Conservation (phyloP, 30 jellyfish, hydroid and myxozoan genomes). For the Chrysaora quinquecirrha region DNA sequence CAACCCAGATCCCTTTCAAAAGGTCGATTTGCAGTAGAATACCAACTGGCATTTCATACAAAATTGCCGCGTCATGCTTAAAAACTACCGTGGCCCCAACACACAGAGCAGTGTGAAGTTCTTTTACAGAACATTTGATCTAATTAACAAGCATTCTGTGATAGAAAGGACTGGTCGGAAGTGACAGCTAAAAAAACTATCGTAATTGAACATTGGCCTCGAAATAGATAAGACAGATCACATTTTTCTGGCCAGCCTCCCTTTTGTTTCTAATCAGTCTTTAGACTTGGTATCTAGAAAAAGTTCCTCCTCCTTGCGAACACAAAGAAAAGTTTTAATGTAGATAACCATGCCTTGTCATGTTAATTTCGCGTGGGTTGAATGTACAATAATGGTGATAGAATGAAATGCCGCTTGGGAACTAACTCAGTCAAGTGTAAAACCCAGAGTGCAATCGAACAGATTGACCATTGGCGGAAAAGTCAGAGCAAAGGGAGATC, state of each 20-base stretch:
- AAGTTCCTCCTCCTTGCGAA: slow-evolving; percentile 19
- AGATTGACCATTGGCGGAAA: neutral
- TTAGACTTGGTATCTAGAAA: neutral
- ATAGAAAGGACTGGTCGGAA: neutral
- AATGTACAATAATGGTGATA: neutral
- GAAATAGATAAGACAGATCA: slow-evolving; percentile 4
- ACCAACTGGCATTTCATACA: too few relatives aligned
- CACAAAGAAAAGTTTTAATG: slow-evolving; percentile 1
- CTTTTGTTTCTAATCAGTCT: slow-evolving; percentile 20
- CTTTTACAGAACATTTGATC: too few relatives aligned
- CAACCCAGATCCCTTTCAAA: too few relatives aligned
- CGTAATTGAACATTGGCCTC: neutral
- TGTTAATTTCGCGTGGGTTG: slow-evolving; percentile 62
- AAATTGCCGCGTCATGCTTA: too few relatives aligned
- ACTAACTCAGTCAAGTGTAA: slow-evolving; percentile 38
- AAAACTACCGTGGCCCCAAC: too few relatives aligned
- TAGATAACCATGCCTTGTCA: slow-evolving; percentile 27
- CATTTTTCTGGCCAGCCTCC: slow-evolving; percentile 37
- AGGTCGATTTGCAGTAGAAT: too few relatives aligned
- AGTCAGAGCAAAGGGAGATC: slow-evolving; percentile 42
- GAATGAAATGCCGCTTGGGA: slow-evolving; percentile 48
- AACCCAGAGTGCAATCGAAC: slow-evolving; percentile 43
- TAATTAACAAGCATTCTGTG: neutral
- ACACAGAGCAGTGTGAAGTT: too few relatives aligned
- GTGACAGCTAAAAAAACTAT: neutral